These are phyloP conservation scores for Vanessa tameamea DNA, from an alignment of 1,140 invertebrate genomes.

Conservation along the genomic window DNA sequence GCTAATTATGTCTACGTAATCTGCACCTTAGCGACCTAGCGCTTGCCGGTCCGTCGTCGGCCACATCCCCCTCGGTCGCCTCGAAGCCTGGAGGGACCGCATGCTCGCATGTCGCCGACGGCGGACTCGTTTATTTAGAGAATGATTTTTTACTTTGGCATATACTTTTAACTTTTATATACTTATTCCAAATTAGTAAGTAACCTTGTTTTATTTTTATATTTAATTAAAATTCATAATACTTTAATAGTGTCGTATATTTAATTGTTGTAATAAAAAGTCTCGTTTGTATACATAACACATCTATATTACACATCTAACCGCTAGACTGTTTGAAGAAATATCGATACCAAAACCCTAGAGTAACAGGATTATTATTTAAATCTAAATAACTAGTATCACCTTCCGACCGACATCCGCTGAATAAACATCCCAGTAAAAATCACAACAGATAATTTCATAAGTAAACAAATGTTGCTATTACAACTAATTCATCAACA, in stretches of 20 bases:
- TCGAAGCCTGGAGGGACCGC: neutral
- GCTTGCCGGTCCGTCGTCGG: conserved; percentile 16
- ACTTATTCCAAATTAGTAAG: conserved; percentile 31
- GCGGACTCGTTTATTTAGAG: conserved; percentile 29
- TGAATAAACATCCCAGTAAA: conserved; percentile 61
- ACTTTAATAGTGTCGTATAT: conserved; percentile 74
- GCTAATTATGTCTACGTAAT: conserved; percentile 37
- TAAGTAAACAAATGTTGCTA: conserved; percentile 56
- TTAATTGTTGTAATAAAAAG: conserved; percentile 66
- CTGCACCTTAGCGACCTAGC: conserved; percentile 34
- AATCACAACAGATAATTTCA: conserved; percentile 65
- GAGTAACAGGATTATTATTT: conserved; percentile 55
- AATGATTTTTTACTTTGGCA: conserved; percentile 25
- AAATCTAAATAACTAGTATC: conserved; percentile 69
- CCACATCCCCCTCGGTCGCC: conserved; percentile 4
- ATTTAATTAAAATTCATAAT: conserved; percentile 49
- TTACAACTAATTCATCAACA: conserved; percentile 59
- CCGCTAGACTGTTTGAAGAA: conserved; percentile 45
- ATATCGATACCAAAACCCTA: conserved; percentile 60
- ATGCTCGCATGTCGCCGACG: conserved; percentile 15
- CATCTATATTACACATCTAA: conserved; percentile 65
- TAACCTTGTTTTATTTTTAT: conserved; percentile 24
- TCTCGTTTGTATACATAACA: conserved; percentile 70
- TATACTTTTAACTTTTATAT: conserved; percentile 33
- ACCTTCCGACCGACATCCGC: conserved; percentile 61